Evolutionary conservation across 2,888 invertebrate genomes (phyloP), one percentile per base, ranked within the genome.

Genomic region (Myopa tessellatipennis): DNA sequence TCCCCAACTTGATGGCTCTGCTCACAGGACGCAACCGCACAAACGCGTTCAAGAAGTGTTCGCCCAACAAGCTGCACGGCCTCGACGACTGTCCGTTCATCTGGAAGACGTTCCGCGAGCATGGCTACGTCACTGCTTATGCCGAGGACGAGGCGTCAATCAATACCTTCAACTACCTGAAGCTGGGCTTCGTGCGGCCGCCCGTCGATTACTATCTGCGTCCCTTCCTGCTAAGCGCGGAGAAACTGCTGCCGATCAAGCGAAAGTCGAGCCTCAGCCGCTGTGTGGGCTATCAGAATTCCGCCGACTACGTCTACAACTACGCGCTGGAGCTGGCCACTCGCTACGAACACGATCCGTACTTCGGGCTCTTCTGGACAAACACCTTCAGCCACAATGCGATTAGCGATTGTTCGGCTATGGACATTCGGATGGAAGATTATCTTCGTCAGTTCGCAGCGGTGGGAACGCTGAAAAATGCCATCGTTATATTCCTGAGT

Each of bases 1-100:
- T 95, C 85, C 96, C 97, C 0, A 98, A 98, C 88, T 89, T 98
- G 72, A 94, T 96, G 92, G 95, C 96, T 0, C 91, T 95, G 67
- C 90, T 95, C 16, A 93, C 94, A 0, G 97, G 97, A 1, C 90
- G 91, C 80, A 92, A 90, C 79, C 86, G 89, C 52, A 82, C 86
- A 0, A 83, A 90, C 18, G 89, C 92, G 16, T 90, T 91, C 70
- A 83, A 87, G 1, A 86, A 90, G 69, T 91, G 92, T 81, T 88
- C 90, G 45, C 91, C 92, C 16, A 89, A 88, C 8, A 85, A 85
- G 38, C 84, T 89, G 73, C 91, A 91, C 85, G 91, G 92, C 55
- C 85, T 93, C 73, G 95, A 96, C 83, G 91, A 92, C 73, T 93
- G 95, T 83, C 91, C 93, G 0, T 91, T 96, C 79, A 90, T 96